These are phyloP conservation scores for Campoletis sonorensis DNA, from an alignment of 1,140 invertebrate species.

Conservation along the genomic window DNA sequence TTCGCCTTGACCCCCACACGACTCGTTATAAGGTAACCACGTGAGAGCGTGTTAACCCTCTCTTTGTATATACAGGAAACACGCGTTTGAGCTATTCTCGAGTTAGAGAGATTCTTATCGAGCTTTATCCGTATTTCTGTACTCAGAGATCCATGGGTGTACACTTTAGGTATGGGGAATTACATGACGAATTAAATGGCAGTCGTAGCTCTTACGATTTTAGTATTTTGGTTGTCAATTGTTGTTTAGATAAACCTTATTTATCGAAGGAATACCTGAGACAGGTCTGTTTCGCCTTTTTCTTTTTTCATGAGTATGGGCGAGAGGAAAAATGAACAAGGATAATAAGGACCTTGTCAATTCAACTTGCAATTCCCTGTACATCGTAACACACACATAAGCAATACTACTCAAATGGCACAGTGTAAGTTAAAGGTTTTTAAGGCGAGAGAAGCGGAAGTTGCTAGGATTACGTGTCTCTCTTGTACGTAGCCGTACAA, in stretches of 20 bases:
- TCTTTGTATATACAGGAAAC: constrained; percentile 10
- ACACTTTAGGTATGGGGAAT: not conserved
- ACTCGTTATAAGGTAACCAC: constrained; percentile 1
- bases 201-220: too few relatives aligned
- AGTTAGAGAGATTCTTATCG: constrained; percentile 1
- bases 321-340: not conserved
- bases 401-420: not conserved
- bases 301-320: too few relatives aligned
- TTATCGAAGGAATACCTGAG: too few relatives aligned
- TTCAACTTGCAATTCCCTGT: not conserved
- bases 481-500: not conserved
- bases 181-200: not conserved
- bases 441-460: constrained; percentile 13
- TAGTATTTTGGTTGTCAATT: too few relatives aligned
- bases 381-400: not conserved
- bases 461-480: not conserved
- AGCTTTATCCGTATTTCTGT: constrained; percentile 17
- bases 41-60: constrained; percentile 9
- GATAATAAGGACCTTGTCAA: not conserved
- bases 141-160: not conserved
- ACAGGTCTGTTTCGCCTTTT: too few relatives aligned
- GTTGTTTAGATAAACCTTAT: too few relatives aligned
- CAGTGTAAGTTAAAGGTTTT: constrained; percentile 3
- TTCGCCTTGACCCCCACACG: not conserved
- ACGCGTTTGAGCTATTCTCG: constrained; percentile 16